phyloP scores from a whole-genome alignment of 2,888 invertebrate species.

The Idaea aversata region DNA sequence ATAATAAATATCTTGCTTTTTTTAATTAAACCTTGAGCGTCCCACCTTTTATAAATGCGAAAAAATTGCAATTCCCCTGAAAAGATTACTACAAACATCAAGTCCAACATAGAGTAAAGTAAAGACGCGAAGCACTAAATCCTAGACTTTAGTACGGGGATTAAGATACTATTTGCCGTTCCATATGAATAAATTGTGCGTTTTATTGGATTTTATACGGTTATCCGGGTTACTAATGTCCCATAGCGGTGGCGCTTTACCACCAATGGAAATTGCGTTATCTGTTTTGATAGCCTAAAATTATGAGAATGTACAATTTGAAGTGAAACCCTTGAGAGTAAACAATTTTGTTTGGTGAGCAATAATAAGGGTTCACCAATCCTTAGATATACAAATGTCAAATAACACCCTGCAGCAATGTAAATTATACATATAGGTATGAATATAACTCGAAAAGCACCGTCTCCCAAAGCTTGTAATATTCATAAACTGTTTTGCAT shows the following conservation, averaged over 20 bases:
- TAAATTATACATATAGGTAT: not conserved
- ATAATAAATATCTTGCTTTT: too few species aligned
- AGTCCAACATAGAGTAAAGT: not conserved
- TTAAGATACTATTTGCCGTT: constrained; percentile 33
- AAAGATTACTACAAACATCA: too few species aligned
- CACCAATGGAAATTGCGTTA: constrained; percentile 5
- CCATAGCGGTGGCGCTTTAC: constrained; percentile 11
- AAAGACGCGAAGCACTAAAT: constrained; percentile 2
- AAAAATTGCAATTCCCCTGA: too few species aligned
- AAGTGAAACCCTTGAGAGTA: not conserved
- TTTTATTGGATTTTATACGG: constrained; percentile 34
- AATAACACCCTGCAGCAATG: not conserved
- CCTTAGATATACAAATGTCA: not conserved
- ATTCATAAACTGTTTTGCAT: constrained; percentile 4
- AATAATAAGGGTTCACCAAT: not conserved
- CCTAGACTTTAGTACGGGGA: constrained; percentile 36
- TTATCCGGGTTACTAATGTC: constrained; percentile 31
- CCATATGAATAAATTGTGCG: constrained; percentile 35
- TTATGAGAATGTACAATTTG: not conserved
- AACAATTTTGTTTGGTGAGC: not conserved
- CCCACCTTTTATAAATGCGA: too few species aligned
- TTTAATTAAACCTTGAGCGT: too few species aligned
- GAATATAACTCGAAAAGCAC: not conserved
- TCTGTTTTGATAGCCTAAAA: not conserved
- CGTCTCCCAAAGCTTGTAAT: constrained; percentile 1